phyloP scores from a whole-genome alignment of 2,113 vertebrate genomes.

The Psittacula cyanocephala region DNA sequence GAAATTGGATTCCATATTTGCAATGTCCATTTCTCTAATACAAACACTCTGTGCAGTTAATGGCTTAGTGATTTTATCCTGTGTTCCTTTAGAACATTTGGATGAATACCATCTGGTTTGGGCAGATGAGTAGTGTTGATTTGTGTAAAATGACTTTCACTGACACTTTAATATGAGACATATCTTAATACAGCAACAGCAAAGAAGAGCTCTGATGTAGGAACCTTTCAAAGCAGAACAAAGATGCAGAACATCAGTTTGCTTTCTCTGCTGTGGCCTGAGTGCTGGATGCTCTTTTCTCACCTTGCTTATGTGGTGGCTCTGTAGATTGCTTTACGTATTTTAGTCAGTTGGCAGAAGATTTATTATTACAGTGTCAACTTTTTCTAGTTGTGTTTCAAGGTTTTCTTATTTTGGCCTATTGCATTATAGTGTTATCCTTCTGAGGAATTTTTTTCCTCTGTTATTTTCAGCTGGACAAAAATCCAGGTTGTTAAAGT shows the following conservation, averaged over 20 bases:
- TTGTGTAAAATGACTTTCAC: neutral
- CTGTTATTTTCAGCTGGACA: neutral
- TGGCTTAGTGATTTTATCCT: slow-evolving; percentile 34
- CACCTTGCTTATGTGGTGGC: neutral
- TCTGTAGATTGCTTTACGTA: neutral
- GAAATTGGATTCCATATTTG: neutral
- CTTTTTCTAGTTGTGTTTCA: neutral
- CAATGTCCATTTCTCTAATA: neutral
- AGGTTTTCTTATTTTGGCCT: neutral
- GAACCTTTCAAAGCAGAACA: neutral
- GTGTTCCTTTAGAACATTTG: slow-evolving; percentile 24
- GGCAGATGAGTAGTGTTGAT: neutral
- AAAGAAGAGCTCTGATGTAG: neutral
- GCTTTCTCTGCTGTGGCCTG: neutral
- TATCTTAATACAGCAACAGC: neutral
- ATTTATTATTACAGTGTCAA: neutral
- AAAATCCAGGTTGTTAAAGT: neutral
- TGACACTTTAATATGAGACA: neutral
- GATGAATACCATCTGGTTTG: slow-evolving; percentile 20
- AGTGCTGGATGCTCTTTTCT: neutral
- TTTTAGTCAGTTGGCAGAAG: neutral
- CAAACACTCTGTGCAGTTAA: slow-evolving; percentile 20
- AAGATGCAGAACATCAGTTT: neutral
- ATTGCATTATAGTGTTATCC: neutral
- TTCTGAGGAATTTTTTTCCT: neutral